A percentile compares a stretch with the other conserved stretches of the same genome.
Evolutionary conservation across 2,113 vertebrate genomes (phyloP).

Genomic region (Heterotis niloticus): DNA sequence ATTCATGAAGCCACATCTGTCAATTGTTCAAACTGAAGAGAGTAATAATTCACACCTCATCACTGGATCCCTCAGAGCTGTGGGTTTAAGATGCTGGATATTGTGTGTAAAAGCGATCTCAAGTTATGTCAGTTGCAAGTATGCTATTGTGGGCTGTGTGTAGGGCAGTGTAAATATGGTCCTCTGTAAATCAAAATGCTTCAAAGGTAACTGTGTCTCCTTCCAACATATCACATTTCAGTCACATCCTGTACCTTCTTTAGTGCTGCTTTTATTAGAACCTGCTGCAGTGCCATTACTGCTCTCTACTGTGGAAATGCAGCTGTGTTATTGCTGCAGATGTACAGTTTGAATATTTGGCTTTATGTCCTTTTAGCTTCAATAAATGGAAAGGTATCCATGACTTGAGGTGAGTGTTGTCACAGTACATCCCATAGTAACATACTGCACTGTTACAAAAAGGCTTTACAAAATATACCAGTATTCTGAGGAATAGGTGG

Average conservation of each 20-base stretch:
- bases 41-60: background rate
- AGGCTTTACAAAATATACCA: too few species aligned
- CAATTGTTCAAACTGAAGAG: slow-evolving; percentile 11
- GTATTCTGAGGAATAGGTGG: too few species aligned
- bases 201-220: slow-evolving; percentile 1
- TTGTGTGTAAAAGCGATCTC: slow-evolving; percentile 1
- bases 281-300: background rate
- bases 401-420: background rate
- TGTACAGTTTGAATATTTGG: background rate
- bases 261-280: slow-evolving; percentile 1
- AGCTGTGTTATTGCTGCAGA: background rate
- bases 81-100: background rate
- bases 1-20: background rate
- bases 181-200: slow-evolving; percentile 6
- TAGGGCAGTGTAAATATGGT: background rate
- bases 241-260: background rate
- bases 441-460: background rate
- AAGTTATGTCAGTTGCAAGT: background rate
- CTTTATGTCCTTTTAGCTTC: slow-evolving; percentile 13
- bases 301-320: background rate
- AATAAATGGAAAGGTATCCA: slow-evolving; percentile 40
- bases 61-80: too few species aligned
- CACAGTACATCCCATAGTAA: too few species aligned
- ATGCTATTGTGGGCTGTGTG: background rate
- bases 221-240: slow-evolving; percentile 25